A percentile compares a stretch with the other conserved stretches of the same genome.
Evolutionary conservation across 2,113 vertebrate genomes (phyloP).

Genomic region (Mobula hypostoma): DNA sequence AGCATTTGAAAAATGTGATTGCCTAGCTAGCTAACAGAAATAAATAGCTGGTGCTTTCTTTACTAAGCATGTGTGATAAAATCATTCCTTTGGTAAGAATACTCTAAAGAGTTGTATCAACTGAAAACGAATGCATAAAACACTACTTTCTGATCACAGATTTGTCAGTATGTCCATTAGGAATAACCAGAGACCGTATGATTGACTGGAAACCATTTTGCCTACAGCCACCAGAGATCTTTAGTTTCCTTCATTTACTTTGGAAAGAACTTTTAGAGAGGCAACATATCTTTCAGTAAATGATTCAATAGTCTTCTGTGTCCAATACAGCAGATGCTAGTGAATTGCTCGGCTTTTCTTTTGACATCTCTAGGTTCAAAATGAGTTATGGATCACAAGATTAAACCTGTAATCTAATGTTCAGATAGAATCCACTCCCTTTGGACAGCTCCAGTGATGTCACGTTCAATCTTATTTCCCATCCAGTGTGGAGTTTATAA

Average conservation of each 20-base stretch:
- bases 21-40: conserved; percentile 17
- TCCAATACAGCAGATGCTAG: neutral
- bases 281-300: neutral
- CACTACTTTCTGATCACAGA: neutral
- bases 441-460: too few relatives aligned
- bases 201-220: conserved; percentile 18
- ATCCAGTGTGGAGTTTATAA: too few relatives aligned
- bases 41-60: neutral
- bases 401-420: neutral
- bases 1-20: neutral
- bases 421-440: neutral
- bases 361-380: neutral
- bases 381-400: neutral
- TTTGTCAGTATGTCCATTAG: neutral
- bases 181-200: neutral
- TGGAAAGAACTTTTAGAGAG: neutral
- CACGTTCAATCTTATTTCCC: too few relatives aligned
- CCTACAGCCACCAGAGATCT: neutral
- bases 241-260: neutral
- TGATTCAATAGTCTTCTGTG: neutral
- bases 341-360: too few relatives aligned
- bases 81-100: conserved; percentile 9
- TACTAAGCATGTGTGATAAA: neutral
- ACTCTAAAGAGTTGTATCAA: neutral
- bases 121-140: neutral